phyloP scores from a whole-genome alignment of 2,113 vertebrate species.

The Chinchilla lanigera region DNA sequence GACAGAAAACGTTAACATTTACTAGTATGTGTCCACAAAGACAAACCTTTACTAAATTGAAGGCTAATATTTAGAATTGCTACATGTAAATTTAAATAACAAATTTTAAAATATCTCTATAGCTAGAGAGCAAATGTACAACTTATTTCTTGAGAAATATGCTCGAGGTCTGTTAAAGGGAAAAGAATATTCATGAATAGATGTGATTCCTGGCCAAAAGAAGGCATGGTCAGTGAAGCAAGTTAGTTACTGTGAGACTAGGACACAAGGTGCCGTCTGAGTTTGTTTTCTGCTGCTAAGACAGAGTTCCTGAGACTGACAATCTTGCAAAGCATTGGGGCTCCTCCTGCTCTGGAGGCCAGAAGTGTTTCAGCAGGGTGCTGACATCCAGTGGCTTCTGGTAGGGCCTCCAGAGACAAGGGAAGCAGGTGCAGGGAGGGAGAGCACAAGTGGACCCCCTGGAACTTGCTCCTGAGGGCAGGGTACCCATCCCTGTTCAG shows the following conservation, averaged over 20 bases:
- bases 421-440: accelerated
- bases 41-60: not conserved
- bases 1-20: not conserved
- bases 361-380: not conserved
- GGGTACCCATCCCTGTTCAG: not conserved
- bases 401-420: not conserved
- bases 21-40: not conserved
- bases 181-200: not conserved
- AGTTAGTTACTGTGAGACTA: not conserved
- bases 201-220: not conserved
- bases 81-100: not conserved
- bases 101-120: not conserved
- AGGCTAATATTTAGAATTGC: not conserved
- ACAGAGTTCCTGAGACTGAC: not conserved
- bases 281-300: no score
- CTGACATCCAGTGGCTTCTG: not conserved
- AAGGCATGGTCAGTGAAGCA: not conserved
- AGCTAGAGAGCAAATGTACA: not conserved
- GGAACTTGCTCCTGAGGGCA: not conserved
- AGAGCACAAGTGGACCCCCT: no score
- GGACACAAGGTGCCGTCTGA: accelerated
- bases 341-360: not conserved
- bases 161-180: not conserved
- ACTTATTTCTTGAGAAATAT: not conserved
- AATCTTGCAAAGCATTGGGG: not conserved